These are phyloP conservation scores for Bursaphelenchus mucronatus DNA, from an alignment of 1,140 invertebrate species.

Conservation along the genomic window DNA sequence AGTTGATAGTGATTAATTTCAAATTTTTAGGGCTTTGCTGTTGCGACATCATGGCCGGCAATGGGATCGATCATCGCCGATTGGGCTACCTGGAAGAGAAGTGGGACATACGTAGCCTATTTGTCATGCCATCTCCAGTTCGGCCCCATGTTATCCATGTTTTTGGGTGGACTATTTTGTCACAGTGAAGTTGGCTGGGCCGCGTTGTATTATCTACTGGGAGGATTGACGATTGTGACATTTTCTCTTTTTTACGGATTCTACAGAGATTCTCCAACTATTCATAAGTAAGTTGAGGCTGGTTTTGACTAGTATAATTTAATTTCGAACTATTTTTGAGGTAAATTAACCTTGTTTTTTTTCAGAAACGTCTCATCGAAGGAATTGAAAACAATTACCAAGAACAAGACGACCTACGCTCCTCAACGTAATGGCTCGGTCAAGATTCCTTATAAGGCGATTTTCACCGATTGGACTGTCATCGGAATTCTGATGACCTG, in stretches of 20 bases:
- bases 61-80: constrained; percentile 44
- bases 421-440: neutral
- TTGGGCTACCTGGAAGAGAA: constrained; percentile 45
- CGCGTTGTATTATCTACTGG: constrained; percentile 49
- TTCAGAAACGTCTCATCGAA: constrained; percentile 22
- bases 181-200: constrained; percentile 40
- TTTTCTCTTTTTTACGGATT: constrained; percentile 40
- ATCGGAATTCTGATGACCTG: constrained; percentile 31
- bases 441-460: constrained; percentile 18
- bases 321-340: neutral
- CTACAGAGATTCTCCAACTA: constrained; percentile 38
- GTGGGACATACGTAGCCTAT: constrained; percentile 51
- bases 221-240: constrained; percentile 29
- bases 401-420: constrained; percentile 12
- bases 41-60: constrained; percentile 50
- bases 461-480: constrained; percentile 25
- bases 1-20: constrained; percentile 11
- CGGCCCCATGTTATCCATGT: constrained; percentile 48
- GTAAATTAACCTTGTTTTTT: neutral
- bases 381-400: constrained; percentile 16
- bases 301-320: neutral
- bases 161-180: constrained; percentile 41
- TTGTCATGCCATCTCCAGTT: constrained; percentile 51
- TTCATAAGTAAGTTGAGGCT: constrained; percentile 32
- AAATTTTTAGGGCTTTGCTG: constrained; percentile 49